Percentiles rank a stretch among this genome's conserved stretches.
These are phyloP conservation scores for Drosophila mojavensis DNA, from an alignment of 1,140 invertebrate genomes.

Conservation along the genomic window DNA sequence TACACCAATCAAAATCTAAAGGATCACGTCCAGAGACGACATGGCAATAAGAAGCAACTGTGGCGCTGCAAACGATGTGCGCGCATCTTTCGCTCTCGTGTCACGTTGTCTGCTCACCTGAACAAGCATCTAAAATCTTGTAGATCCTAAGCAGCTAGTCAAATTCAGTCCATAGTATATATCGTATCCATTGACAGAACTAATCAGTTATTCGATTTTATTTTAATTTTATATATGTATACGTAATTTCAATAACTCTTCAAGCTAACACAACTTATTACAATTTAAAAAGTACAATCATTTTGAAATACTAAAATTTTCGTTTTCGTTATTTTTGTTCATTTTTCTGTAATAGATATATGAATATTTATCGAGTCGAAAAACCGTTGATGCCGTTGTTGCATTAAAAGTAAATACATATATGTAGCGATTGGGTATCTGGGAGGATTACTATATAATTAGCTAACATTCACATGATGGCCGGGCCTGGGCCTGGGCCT, in stretches of 20 bases:
- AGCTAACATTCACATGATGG: conserved; percentile 76
- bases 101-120: conserved; percentile 27
- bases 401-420: conserved; percentile 43
- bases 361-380: conserved; percentile 36
- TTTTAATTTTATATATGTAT: conserved; percentile 32
- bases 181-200: not conserved
- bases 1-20: conserved; percentile 64
- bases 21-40: conserved; percentile 52
- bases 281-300: conserved; percentile 46
- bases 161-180: not conserved
- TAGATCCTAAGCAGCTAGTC: not conserved
- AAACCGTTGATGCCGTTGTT: conserved; percentile 14
- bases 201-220: conserved; percentile 50
- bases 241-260: conserved; percentile 54
- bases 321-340: not conserved
- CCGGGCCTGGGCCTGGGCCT: conserved; percentile 53
- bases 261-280: conserved; percentile 57
- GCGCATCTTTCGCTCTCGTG: conserved; percentile 30
- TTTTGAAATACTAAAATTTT: conserved; percentile 48
- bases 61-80: conserved; percentile 52
- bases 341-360: conserved; percentile 9
- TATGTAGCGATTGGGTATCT: conserved; percentile 31
- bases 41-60: conserved; percentile 21
- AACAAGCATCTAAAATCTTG: conserved; percentile 10
- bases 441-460: conserved; percentile 72